These are phyloP conservation scores for Pseudomyrmex pallidus DNA, from an alignment of 1,140 invertebrate species.

Conservation along the genomic window DNA sequence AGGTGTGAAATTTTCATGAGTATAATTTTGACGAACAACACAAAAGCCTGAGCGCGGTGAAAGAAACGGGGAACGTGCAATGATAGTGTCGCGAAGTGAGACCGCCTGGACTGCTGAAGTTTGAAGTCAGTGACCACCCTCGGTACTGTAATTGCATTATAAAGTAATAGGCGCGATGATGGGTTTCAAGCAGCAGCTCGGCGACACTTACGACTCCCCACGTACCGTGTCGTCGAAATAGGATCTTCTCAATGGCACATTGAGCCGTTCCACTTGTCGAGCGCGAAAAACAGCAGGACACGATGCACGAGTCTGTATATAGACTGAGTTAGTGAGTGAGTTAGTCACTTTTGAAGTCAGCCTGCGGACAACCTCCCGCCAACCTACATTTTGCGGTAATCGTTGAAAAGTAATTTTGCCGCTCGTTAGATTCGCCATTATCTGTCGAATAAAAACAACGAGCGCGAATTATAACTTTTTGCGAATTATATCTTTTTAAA, in stretches of 20 bases:
- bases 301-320: background rate
- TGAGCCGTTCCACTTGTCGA: slow-evolving; percentile 57
- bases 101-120: slow-evolving; percentile 5
- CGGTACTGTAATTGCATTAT: slow-evolving; percentile 50
- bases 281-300: slow-evolving; percentile 53
- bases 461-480: background rate
- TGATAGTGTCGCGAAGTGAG: background rate
- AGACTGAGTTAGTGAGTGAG: background rate
- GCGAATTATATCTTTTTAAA: background rate
- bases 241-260: slow-evolving; percentile 55
- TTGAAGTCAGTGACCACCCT: slow-evolving; percentile 59
- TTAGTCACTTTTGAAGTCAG: slow-evolving; percentile 31
- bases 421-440: slow-evolving; percentile 5
- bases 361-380: background rate
- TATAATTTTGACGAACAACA: background rate
- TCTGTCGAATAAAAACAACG: background rate
- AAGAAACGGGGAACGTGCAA: background rate
- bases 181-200: slow-evolving; percentile 51
- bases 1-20: background rate
- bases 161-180: slow-evolving; percentile 46
- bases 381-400: slow-evolving; percentile 30
- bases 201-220: slow-evolving; percentile 46
- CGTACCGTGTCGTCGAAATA: slow-evolving; percentile 41
- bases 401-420: slow-evolving; percentile 11
- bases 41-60: background rate